Evolutionary conservation across 1,140 invertebrate species (phyloP).

Genomic region (Notospermus geniculatus): DNA sequence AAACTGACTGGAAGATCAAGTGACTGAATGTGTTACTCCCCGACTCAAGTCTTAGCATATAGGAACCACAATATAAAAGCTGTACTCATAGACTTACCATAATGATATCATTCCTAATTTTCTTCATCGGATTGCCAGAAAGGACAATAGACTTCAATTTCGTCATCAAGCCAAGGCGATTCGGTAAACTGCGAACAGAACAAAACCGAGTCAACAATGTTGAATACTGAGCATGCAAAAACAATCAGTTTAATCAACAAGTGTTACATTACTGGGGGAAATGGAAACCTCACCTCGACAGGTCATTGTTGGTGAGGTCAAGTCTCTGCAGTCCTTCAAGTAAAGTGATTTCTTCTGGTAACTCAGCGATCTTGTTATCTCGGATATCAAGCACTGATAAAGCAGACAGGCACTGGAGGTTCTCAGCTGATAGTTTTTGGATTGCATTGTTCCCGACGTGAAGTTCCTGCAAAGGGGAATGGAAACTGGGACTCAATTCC

Average conservation of each 20-base stretch:
- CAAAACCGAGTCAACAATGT: neutral
- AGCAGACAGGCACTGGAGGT: slow-evolving; percentile 40
- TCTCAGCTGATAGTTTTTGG: slow-evolving; percentile 43
- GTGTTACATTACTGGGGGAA: too few species aligned
- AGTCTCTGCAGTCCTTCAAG: slow-evolving; percentile 74
- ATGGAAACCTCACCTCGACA: slow-evolving; percentile 72
- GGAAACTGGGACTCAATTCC: neutral
- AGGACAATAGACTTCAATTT: slow-evolving; percentile 79
- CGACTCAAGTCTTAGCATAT: too few species aligned
- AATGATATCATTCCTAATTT: slow-evolving; percentile 52
- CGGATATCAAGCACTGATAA: slow-evolving; percentile 67
- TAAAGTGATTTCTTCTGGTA: slow-evolving; percentile 76
- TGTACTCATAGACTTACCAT: slow-evolving; percentile 32
- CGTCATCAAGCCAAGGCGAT: slow-evolving; percentile 69
- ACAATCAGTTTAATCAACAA: too few species aligned
- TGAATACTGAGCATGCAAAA: neutral
- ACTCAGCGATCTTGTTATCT: slow-evolving; percentile 59
- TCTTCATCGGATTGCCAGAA: slow-evolving; percentile 77
- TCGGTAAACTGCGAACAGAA: slow-evolving; percentile 66
- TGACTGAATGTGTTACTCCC: too few species aligned
- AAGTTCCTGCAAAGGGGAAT: slow-evolving; percentile 64
- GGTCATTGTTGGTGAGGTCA: slow-evolving; percentile 78
- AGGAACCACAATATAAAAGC: neutral
- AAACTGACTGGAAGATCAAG: neutral
- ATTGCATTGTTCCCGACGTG: slow-evolving; percentile 79